phyloP scores from a whole-genome alignment of 2,113 vertebrate species.

The Casuarius casuarius region DNA sequence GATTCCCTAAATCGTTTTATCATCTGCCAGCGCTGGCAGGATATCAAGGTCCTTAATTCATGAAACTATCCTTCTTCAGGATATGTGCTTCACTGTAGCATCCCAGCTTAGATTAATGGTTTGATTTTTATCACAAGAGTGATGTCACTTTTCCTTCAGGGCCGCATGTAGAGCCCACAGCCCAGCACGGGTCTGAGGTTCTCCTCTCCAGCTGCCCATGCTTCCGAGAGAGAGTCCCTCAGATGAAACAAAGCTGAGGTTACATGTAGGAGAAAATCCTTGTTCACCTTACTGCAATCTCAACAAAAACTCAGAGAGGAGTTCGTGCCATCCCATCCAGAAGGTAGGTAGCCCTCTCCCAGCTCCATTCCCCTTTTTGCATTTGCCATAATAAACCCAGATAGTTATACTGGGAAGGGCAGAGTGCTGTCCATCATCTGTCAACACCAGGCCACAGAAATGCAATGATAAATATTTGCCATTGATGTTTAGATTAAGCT shows the following conservation, averaged over 20 bases:
- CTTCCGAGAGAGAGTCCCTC: not conserved
- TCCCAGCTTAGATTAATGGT: not conserved
- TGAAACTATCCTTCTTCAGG: not conserved
- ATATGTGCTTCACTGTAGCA: not conserved
- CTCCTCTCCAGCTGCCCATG: not conserved
- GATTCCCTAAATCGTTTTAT: not conserved
- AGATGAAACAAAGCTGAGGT: not conserved
- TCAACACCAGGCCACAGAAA: not conserved
- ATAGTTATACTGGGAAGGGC: not conserved
- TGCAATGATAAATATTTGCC: slow-evolving; percentile 28
- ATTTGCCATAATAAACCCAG: not conserved
- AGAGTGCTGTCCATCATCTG: not conserved
- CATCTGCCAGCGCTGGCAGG: not conserved
- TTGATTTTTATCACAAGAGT: not conserved
- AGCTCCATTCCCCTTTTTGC: not conserved
- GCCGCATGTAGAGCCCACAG: not conserved
- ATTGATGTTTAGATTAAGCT: slow-evolving; percentile 3
- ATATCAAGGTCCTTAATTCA: not conserved
- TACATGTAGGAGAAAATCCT: not conserved
- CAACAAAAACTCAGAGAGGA: not conserved
- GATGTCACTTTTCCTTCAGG: not conserved
- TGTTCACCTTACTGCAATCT: not conserved
- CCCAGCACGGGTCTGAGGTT: not conserved
- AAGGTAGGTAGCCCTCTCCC: not conserved
- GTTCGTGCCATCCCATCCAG: not conserved